Conservation (phyloP, 2,888 invertebrate species). For the Abrostola tripartita region DNA sequence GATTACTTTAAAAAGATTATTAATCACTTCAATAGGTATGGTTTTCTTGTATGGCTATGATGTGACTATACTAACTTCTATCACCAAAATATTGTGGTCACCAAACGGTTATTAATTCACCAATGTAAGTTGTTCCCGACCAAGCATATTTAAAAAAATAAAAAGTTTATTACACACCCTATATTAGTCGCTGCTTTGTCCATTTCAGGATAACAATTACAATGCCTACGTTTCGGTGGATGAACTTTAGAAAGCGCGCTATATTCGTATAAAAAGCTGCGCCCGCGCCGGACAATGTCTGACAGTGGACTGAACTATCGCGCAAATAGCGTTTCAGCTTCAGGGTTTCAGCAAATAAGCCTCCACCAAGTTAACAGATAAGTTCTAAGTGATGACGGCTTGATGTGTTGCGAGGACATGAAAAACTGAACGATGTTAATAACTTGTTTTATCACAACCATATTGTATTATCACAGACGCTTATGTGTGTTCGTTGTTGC, state of each 20-base stretch:
- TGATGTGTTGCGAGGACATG: constrained; percentile 52
- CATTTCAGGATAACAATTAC: constrained; percentile 22
- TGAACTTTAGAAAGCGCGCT: constrained; percentile 39
- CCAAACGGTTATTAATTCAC: background rate
- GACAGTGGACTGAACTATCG: constrained; percentile 61
- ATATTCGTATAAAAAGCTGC: constrained; percentile 42
- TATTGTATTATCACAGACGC: constrained; percentile 31
- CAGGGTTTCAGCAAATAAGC: constrained; percentile 60
- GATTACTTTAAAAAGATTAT: too few species aligned
- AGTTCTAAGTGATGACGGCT: constrained; percentile 57
- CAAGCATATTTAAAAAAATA: background rate
- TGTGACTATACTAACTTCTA: too few species aligned
- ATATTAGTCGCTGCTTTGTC: constrained; percentile 16
- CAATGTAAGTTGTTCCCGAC: background rate
- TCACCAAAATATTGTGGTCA: too few species aligned
- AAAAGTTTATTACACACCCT: constrained; percentile 41
- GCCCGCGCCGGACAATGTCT: constrained; percentile 63
- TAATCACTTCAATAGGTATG: too few species aligned
- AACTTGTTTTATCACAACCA: constrained; percentile 35
- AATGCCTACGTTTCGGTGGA: constrained; percentile 3
- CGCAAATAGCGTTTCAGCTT: constrained; percentile 56
- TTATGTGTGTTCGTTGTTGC: constrained; percentile 24
- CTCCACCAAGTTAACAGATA: constrained; percentile 59
- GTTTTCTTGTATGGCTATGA: too few species aligned
- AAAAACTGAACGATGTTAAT: constrained; percentile 36